phyloP scores from a whole-genome alignment of 2,888 invertebrate genomes.

The Meiosimyza platycephala region DNA sequence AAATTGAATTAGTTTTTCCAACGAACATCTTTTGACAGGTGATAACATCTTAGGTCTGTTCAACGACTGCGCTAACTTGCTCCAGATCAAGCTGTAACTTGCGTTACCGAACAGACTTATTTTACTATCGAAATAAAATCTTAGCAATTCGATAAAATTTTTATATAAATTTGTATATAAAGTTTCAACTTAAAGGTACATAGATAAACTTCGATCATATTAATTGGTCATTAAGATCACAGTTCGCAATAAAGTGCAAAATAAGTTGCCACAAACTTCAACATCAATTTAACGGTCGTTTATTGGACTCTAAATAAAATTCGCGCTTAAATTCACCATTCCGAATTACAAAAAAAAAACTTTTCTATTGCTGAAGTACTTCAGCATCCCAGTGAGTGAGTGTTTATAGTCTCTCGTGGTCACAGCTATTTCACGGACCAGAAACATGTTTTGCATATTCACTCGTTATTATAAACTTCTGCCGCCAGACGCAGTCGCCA shows the following conservation, averaged over 20 bases:
- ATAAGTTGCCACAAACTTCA: slow-evolving; percentile 25
- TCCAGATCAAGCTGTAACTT: too few relatives aligned
- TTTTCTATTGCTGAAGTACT: not conserved
- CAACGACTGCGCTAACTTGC: too few relatives aligned
- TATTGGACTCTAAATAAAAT: not conserved
- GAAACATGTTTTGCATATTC: slow-evolving; percentile 12
- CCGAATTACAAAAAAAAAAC: not conserved
- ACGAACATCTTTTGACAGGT: too few relatives aligned
- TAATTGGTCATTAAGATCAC: slow-evolving; percentile 24
- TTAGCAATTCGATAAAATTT: too few relatives aligned
- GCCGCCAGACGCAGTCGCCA: not conserved
- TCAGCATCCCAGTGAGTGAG: slow-evolving; percentile 2
- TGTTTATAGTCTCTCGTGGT: not conserved
- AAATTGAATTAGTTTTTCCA: too few relatives aligned
- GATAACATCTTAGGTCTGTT: too few relatives aligned
- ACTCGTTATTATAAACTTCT: slow-evolving; percentile 5
- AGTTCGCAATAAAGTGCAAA: slow-evolving; percentile 23
- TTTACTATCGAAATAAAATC: too few relatives aligned
- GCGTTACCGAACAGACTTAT: too few relatives aligned
- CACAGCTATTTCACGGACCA: not conserved
- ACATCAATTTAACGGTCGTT: slow-evolving; percentile 25
- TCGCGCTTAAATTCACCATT: slow-evolving; percentile 1
- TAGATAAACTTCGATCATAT: slow-evolving; percentile 14
- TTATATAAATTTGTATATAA: too few relatives aligned
- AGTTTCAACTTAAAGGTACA: too few relatives aligned